These are phyloP conservation scores for Musca vetustissima DNA, from an alignment of 1,140 invertebrate species.

Conservation along the genomic window DNA sequence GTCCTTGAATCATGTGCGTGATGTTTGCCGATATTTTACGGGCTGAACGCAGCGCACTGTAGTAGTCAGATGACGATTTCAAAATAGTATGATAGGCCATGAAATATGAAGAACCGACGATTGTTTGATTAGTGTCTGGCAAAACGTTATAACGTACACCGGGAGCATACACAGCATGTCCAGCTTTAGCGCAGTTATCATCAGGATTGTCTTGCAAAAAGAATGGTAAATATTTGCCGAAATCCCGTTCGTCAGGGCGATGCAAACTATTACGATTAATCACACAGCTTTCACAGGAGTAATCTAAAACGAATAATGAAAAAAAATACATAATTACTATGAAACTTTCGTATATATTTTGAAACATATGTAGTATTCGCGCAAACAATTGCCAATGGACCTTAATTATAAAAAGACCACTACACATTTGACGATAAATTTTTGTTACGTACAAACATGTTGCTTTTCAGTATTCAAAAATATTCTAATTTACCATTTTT, in stretches of 20 bases:
- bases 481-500: too few species aligned
- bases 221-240: conserved; percentile 81
- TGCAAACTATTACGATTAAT: conserved; percentile 38
- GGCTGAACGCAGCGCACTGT: conserved; percentile 81
- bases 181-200: conserved; percentile 79
- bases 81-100: conserved; percentile 96
- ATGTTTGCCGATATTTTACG: conserved; percentile 80
- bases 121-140: conserved; percentile 52
- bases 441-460: too few species aligned
- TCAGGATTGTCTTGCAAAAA: conserved; percentile 92
- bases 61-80: conserved; percentile 90
- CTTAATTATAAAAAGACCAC: not conserved
- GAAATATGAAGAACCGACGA: conserved; percentile 79
- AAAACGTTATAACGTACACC: conserved; percentile 65
- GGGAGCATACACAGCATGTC: conserved; percentile 78
- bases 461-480: too few species aligned
- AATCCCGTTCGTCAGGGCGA: conserved; percentile 67
- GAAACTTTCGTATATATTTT: too few species aligned
- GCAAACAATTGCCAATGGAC: not conserved
- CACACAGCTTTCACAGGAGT: conserved; percentile 36
- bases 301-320: conserved; percentile 36
- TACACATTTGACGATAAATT: too few species aligned
- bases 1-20: conserved; percentile 71
- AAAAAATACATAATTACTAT: too few species aligned
- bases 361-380: too few species aligned